Conservation (phyloP, 2,113 vertebrate genomes). For the Gasterosteus aculeatus region DNA sequence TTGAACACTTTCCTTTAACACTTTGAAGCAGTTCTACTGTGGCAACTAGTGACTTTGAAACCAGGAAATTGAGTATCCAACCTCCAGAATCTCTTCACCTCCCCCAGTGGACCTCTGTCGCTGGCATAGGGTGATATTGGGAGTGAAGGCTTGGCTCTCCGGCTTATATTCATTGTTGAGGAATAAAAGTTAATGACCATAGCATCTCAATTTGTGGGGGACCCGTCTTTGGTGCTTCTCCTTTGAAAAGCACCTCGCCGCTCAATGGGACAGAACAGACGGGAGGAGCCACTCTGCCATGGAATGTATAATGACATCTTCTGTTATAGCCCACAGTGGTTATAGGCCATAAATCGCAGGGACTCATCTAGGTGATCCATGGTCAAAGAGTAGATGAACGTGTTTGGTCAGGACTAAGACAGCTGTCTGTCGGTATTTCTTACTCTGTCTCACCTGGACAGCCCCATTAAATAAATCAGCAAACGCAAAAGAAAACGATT, state of each 20-base stretch:
- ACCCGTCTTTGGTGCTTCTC: constrained; percentile 54
- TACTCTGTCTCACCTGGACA: not conserved
- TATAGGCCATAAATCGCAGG: constrained; percentile 66
- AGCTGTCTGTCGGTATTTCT: constrained; percentile 4
- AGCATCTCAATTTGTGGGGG: constrained; percentile 73
- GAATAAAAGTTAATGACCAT: constrained; percentile 81
- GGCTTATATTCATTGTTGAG: constrained; percentile 61
- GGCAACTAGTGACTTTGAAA: constrained; percentile 13
- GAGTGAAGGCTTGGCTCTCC: constrained; percentile 39
- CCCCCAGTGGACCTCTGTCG: constrained; percentile 7
- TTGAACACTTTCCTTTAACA: constrained; percentile 16
- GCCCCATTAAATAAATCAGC: constrained; percentile 28
- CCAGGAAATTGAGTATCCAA: constrained; percentile 22
- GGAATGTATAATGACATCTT: constrained; percentile 74
- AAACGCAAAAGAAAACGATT: constrained; percentile 16
- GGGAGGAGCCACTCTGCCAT: constrained; percentile 63
- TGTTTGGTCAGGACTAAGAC: constrained; percentile 49
- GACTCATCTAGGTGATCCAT: constrained; percentile 57
- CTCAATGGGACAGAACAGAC: constrained; percentile 69
- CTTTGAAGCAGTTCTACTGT: not conserved
- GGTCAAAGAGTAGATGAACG: constrained; percentile 50
- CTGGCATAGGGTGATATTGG: not conserved
- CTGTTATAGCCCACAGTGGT: constrained; percentile 70
- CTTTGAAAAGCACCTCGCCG: constrained; percentile 66
- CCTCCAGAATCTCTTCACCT: constrained; percentile 16